phyloP scores from a whole-genome alignment of 2,888 invertebrate species.

The Acutogordius australiensis region DNA sequence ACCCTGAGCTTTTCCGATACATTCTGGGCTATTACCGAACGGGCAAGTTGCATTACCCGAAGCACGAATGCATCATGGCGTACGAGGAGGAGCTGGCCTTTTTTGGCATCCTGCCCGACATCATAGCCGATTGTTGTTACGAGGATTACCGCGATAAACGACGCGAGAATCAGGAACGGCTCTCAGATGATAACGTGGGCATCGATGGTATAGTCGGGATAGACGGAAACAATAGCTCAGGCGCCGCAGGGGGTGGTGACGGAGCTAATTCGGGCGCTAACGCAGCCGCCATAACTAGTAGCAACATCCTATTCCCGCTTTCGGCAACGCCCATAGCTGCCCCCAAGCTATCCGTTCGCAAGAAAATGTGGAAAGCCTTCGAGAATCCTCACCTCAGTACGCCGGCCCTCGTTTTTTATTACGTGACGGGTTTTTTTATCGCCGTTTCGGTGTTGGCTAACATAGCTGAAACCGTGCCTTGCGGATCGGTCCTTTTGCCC shows the following conservation, averaged over 20 bases:
- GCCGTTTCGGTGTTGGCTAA: constrained; percentile 97
- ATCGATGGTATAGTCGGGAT: constrained; percentile 47
- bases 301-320: not conserved
- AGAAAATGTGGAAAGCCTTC: constrained; percentile 97
- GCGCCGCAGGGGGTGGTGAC: constrained; percentile 38
- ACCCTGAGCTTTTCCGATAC: constrained; percentile 91
- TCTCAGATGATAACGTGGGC: constrained; percentile 38
- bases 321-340: not conserved
- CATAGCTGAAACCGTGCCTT: constrained; percentile 84
- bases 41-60: constrained; percentile 92
- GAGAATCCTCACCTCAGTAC: constrained; percentile 97
- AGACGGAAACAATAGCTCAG: too few relatives aligned
- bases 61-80: constrained; percentile 89
- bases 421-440: constrained; percentile 97
- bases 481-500: constrained; percentile 30
- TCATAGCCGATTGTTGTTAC: constrained; percentile 94
- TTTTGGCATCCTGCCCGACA: constrained; percentile 84
- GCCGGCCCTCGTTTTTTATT: constrained; percentile 94
- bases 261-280: too few relatives aligned
- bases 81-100: constrained; percentile 97
- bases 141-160: constrained; percentile 97
- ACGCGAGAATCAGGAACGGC: constrained; percentile 82
- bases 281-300: too few relatives aligned
- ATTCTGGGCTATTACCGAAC: constrained; percentile 94
- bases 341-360: constrained; percentile 33